Evolutionary conservation across 2,113 vertebrate species (phyloP), one percentile per base, ranked within the genome.

Genomic region (Cryptotis parvus): DNA sequence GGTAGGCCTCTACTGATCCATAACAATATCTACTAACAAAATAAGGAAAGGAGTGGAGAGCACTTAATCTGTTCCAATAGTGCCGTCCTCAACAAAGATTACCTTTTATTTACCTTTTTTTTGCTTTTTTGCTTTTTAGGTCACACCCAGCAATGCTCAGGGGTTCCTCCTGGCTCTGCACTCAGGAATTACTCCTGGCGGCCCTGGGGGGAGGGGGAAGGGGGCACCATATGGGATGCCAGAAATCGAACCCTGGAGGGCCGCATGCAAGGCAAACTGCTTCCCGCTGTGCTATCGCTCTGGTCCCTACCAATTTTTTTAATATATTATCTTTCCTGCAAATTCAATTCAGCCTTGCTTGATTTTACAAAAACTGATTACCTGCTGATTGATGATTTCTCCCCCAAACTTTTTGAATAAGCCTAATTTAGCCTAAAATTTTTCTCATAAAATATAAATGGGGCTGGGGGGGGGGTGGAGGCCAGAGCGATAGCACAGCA

Each of bases 361-460:
- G 12, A 72, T 39, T 76, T 39, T 43, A 29, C 55, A 84, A 85
- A 73, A 7, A 14, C 31, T 70, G 29, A 45, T n/a, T 66, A 72
- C n/a, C 49, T 63, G 27, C 45, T 68, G 41, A 78, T 41, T 37
- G 9, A 74, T 87, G 12, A 15, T 6, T 76, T 66, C 70, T 20
- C 15, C 75, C 29, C 66, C 70, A 65, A 84, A 33, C 14, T 24
- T 20, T 24, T 58, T 58, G 24, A 55, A 58, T 58, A 22, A 24
- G 49, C 49, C 49, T 49, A 49, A 49, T 14, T 77, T 83, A 74
- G 18, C 49, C 37, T 89, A 26, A n/a, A 33, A 84, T 45, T 73
- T 91, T 49, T 84, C 72, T 90, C 31, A 58, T 37, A 61, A 91
- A 93, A 35, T n/a, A n/a, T n/a, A n/a, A n/a, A n/a, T n/a, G n/a